Base-by-base conservation (phyloP, 1,140 invertebrate genomes). In the Bombyx mori region DNA sequence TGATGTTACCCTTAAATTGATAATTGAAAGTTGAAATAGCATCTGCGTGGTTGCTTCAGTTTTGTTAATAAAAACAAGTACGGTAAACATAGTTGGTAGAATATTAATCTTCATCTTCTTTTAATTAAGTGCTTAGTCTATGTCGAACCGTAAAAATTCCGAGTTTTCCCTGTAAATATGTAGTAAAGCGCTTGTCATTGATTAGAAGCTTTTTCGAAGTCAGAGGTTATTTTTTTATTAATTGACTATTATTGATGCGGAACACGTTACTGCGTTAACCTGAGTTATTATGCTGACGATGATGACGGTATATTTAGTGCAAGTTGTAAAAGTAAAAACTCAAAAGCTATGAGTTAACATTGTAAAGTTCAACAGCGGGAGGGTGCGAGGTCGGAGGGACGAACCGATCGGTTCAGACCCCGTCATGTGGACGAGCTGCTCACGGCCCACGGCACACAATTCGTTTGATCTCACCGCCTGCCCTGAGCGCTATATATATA, bases 391-490 rank as follows among this genome's bases (percentile, higher is more conserved):
- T 66, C 44, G 50, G 58, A 63, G 68, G 63, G 58, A 54, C 63
- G 50, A 61, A 57, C 58, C 61, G 61, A 63, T 63, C 53, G 53
- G 64, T 65, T 68, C 68, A 60, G 62, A 54, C 66, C 72, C 77
- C 71, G 68, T 82, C 80, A 81, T 77, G 79, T 79, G 79, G 63
- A 79, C 72, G 68, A 69, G 69, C 60, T 63, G 63, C 67, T 79
- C 68, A 81, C 82, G 71, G 72, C 73, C 70, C 79, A 81, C 58
- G 61, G 77, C 73, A 69, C 80, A 81, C 76, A 78, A 77, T 83
- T 86, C 73, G 79, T 86, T 86, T 86, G 82, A 86, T 86, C 79
- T 79, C 75, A 69, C 67, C 71, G 67, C 61, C 65, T 71, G 66
- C 69, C 69, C 71, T 63, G 71, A 78, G 61, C 74, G 72, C 76